Percentiles rank a stretch among this genome's conserved stretches.
These are phyloP conservation scores for Zelostemma sp. DNA, from an alignment of 1,140 invertebrate species.

Conservation along the genomic window DNA sequence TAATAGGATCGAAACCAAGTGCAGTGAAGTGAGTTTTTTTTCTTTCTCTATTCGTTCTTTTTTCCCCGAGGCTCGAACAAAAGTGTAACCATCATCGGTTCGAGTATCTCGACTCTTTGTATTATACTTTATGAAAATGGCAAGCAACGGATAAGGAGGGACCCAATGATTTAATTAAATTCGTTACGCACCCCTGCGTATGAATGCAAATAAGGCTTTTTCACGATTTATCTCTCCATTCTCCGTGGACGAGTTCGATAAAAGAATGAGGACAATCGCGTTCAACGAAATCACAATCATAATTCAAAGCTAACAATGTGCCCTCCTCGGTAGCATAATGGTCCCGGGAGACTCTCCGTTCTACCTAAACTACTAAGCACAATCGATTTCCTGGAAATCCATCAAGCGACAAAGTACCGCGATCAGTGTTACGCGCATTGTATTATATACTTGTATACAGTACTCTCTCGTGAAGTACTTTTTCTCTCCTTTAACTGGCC, in stretches of 20 bases:
- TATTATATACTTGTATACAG: conserved; percentile 15
- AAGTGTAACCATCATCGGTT: too few relatives aligned
- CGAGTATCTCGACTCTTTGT: too few relatives aligned
- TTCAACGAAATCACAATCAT: conserved; percentile 43
- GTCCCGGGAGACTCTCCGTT: conserved; percentile 22
- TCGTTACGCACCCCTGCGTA: background rate
- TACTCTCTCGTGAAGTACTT: background rate
- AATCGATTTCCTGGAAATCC: conserved; percentile 46
- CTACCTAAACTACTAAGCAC: conserved; percentile 40
- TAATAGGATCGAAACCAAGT: conserved; percentile 53
- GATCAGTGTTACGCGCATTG: conserved; percentile 30
- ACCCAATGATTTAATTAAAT: conserved; percentile 1
- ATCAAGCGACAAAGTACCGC: conserved; percentile 24
- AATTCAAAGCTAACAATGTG: conserved; percentile 46
- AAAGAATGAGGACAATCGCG: conserved; percentile 30
- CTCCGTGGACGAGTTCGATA: conserved; percentile 24
- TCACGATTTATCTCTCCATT: conserved; percentile 43
- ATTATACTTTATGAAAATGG: too few relatives aligned
- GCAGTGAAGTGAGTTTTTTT: conserved; percentile 56
- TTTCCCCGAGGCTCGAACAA: too few relatives aligned
- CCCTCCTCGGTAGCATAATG: conserved; percentile 39
- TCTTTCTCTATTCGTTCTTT: background rate
- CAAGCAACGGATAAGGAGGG: background rate
- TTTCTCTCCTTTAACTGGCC: conserved; percentile 23
- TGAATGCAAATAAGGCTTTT: conserved; percentile 34